Base-by-base conservation (phyloP, 2,797 vertebrate species). In the Aselliscus stoliczkanus region DNA sequence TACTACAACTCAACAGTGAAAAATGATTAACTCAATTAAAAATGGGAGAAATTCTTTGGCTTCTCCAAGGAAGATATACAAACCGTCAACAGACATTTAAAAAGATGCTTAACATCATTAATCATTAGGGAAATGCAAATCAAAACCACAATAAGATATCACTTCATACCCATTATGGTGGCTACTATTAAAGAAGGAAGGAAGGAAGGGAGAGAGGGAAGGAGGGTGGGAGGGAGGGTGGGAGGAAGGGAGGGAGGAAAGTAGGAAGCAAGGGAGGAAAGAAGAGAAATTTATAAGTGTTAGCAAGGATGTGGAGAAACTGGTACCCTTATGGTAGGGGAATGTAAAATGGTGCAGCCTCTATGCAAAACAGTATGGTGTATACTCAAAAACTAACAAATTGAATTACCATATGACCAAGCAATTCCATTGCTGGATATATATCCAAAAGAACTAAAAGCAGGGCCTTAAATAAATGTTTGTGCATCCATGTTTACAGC, bases 371-470 rank as follows among this genome's bases (percentile, higher is more conserved):
- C 39, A 62, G 31, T 87, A 62, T 62, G 56, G 6, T 50, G 23
- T 11, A 50, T 75, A 42, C 56, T 75, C 31, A 75, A 75, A 87
- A 75, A 29, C 9, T 87, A 29, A 29, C 3, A 87, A 62, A 75
- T 20, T 62, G 17, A 62, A 50, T 75, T 47, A 62, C 39, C 47
- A 37, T 21, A 34, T 87, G 23, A 87, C 31, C 23, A 2, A 72
- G 14, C 42, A 60, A 73, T 47, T 60, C 54, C 42, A 60, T 21
- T 87, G 25, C n/a, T 50, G 12, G 42, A n/a, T 69, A 8, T 69
- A 85, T 85, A 54, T 85, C n/a, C 42, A 37, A 90, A 90, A 37
- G 12, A 81, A 72, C 31, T 82, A 62, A 72, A 69, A 91, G 9
- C 67, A 82, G 14, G 29, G 20, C 62, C 20, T 56, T 54, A 75